Conservation (phyloP, 2,888 invertebrate genomes). For the Drosophila niveifrons region DNA sequence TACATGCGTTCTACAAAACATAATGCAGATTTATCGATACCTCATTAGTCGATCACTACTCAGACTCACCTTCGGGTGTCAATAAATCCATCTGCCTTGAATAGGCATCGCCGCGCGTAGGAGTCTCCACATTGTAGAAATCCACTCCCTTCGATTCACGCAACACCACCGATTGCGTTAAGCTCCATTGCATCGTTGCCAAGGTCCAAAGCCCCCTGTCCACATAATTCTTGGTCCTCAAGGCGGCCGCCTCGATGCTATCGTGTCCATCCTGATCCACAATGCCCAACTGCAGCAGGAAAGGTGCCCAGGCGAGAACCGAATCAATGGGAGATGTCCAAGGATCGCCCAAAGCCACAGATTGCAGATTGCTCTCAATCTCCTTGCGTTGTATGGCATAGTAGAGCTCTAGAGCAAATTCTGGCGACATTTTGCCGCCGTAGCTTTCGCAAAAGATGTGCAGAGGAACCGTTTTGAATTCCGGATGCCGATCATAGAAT, state of each 20-base stretch:
- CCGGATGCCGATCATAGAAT: conserved; percentile 89
- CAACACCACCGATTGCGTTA: conserved; percentile 88
- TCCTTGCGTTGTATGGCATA: conserved; percentile 88
- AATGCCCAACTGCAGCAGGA: conserved; percentile 90
- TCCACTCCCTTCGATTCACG: conserved; percentile 89
- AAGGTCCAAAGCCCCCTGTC: conserved; percentile 87
- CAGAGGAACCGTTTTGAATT: conserved; percentile 90
- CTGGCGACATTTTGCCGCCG: conserved; percentile 96
- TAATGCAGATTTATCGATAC: background rate
- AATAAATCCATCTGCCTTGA: conserved; percentile 40
- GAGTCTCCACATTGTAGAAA: conserved; percentile 91
- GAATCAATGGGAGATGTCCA: conserved; percentile 96
- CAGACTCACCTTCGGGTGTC: conserved; percentile 47
- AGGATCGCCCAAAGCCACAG: conserved; percentile 94
- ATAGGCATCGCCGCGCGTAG: conserved; percentile 73
- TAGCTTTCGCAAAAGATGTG: conserved; percentile 96
- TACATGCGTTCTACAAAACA: conserved; percentile 78
- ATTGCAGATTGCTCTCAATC: conserved; percentile 90
- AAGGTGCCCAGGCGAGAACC: conserved; percentile 93
- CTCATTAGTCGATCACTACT: rapidly evolving
- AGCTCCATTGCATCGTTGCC: conserved; percentile 89
- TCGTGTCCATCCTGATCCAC: conserved; percentile 89
- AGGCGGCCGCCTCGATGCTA: conserved; percentile 87
- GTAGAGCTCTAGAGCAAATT: conserved; percentile 88
- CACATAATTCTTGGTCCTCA: conserved; percentile 87